Evolutionary conservation across 2,888 invertebrate genomes (phyloP), one percentile per base, ranked within the genome.

Genomic region (Sesia apiformis): DNA sequence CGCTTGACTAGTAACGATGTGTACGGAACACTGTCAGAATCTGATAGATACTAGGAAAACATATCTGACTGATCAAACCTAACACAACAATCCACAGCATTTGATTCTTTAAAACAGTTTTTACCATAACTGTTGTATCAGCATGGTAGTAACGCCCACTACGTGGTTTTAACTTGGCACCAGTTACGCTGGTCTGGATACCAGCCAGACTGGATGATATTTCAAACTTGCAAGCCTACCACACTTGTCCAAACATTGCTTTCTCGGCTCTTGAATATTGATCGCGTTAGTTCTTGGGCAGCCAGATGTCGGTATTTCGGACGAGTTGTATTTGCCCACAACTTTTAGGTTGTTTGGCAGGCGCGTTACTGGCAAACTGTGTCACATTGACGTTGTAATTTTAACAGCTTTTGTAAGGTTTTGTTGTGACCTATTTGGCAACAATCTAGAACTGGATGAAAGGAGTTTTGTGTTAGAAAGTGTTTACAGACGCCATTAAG

Each of bases 201-300:
- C 46, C n/a, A 23, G 46, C 46, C 46, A 46, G 46, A 46, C 23
- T 8, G 46, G 23, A 46, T 46, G 46, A 46, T 46, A 46, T 46
- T 46, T 46, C 46, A 23, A 46, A 7, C 8, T 46, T 46, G 46
- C 46, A 46, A 23, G 23, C 46, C 46, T 46, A 46, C 46, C 46
- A 46, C n/a, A 46, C 23, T 46, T 8, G 8, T 4, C 46, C 46
- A 46, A 46, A 46, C 46, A 46, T 8, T 46, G 46, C 46, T 46
- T 46, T 43, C 46, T 52, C 43, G 51, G 51, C 54, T 53, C 43
- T 52, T 52, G 41, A 50, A 40, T 57, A 57, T 57, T 52, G 55
- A 55, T 54, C 46, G 51, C 49, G 49, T 23, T 49, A 40, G 8
- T 39, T 38, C 39, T 38, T 50, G 53, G 49, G 54, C 40, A 51